phyloP scores from a whole-genome alignment of 2,797 vertebrate genomes.

The Enteromius thamalakanensis region DNA sequence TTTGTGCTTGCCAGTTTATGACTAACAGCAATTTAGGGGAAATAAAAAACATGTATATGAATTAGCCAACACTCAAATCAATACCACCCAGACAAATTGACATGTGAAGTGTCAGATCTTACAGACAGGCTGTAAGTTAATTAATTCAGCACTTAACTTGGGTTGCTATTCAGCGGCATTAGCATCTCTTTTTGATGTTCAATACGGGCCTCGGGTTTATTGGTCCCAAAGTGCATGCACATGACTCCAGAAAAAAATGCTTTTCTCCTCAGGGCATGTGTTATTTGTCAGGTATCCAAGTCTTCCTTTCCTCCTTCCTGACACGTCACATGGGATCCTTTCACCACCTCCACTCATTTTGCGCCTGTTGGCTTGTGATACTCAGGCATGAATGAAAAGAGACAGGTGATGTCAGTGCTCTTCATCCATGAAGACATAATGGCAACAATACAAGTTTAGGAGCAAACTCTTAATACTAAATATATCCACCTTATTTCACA shows the following conservation, averaged over 20 bases:
- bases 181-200: slow-evolving; percentile 22
- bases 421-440: slow-evolving; percentile 26
- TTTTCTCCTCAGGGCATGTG: slow-evolving; percentile 43
- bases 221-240: slow-evolving; percentile 1
- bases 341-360: slow-evolving; percentile 67
- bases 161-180: neutral
- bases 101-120: neutral
- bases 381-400: slow-evolving; percentile 8
- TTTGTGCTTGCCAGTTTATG: slow-evolving; percentile 63
- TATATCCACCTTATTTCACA: neutral
- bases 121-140: neutral
- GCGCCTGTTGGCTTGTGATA: neutral
- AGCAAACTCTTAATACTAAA: neutral
- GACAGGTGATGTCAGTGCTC: slow-evolving; percentile 7
- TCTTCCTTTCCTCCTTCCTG: slow-evolving; percentile 64
- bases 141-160: slow-evolving; percentile 7
- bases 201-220: neutral
- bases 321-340: slow-evolving; percentile 67
- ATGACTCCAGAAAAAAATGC: neutral
- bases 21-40: slow-evolving; percentile 58
- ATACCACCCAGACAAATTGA: slow-evolving; percentile 23
- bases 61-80: slow-evolving; percentile 26
- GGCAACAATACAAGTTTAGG: neutral
- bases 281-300: slow-evolving; percentile 59
- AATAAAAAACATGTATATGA: slow-evolving; percentile 41